phyloP scores from a whole-genome alignment of 2,113 vertebrate genomes.

The Axis porcinus region DNA sequence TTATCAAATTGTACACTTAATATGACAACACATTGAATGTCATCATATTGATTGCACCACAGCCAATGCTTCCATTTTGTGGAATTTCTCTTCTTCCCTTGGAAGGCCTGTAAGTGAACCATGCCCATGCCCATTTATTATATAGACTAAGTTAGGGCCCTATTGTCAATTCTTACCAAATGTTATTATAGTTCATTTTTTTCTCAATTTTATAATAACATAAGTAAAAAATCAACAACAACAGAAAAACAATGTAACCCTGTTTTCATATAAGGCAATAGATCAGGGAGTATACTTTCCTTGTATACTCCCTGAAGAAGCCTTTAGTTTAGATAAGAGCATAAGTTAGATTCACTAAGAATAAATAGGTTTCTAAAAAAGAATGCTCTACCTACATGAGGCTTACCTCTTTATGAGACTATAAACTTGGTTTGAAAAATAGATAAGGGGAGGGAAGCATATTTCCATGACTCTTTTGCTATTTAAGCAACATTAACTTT shows the following conservation, averaged over 20 bases:
- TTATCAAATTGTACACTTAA: background rate
- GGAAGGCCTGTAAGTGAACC: background rate
- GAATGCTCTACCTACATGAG: background rate
- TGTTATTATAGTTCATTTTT: background rate
- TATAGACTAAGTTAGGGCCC: background rate
- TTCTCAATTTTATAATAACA: background rate
- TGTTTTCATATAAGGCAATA: background rate
- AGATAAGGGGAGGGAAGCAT: background rate
- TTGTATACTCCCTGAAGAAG: background rate
- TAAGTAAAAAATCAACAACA: background rate
- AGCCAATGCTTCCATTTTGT: background rate
- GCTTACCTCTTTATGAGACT: background rate
- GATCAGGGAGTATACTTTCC: background rate
- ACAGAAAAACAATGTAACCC: accelerated
- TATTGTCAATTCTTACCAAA: background rate
- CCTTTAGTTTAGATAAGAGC: background rate
- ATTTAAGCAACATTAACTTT: background rate
- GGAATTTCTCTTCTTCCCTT: background rate
- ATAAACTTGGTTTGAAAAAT: background rate
- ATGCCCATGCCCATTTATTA: background rate
- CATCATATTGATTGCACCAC: background rate
- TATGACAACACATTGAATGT: background rate
- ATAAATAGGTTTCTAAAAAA: background rate
- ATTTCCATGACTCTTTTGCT: background rate
- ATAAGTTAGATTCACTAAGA: background rate